phyloP scores from a whole-genome alignment of 2,797 vertebrate species.

The Apogon hyalosoma region DNA sequence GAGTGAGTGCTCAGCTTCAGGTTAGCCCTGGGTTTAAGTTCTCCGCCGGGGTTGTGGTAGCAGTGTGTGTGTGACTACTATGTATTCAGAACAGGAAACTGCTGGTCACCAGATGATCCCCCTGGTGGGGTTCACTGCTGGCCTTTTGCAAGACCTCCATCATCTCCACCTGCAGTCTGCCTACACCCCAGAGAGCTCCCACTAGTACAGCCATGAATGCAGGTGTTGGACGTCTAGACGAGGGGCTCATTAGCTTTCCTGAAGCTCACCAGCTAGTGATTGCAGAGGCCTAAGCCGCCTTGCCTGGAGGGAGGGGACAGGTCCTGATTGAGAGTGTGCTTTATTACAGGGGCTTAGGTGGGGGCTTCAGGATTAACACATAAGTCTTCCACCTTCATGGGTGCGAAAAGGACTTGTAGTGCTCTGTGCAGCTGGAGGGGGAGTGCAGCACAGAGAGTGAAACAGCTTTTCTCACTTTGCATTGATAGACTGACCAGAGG shows the following conservation, averaged over 20 bases:
- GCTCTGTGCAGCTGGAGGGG: constrained; percentile 67
- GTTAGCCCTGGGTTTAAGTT: constrained; percentile 59
- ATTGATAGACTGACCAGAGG: constrained; percentile 81
- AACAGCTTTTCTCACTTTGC: constrained; percentile 81
- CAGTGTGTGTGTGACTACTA: constrained; percentile 57
- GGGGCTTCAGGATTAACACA: constrained; percentile 82
- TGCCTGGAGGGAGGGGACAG: constrained; percentile 78
- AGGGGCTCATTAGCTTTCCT: constrained; percentile 86
- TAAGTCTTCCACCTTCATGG: constrained; percentile 85
- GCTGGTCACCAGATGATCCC: constrained; percentile 72
- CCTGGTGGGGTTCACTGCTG: constrained; percentile 65
- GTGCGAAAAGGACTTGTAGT: constrained; percentile 77
- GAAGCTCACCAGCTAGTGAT: constrained; percentile 82
- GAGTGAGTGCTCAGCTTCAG: constrained; percentile 58
- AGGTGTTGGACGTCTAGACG: constrained; percentile 84
- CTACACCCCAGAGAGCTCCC: constrained; percentile 72
- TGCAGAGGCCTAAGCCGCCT: constrained; percentile 78
- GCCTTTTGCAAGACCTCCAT: constrained; percentile 76
- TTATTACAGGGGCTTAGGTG: constrained; percentile 84
- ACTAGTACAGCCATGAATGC: constrained; percentile 71
- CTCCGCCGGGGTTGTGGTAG: constrained; percentile 40
- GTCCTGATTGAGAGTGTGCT: constrained; percentile 86
- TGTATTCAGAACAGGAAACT: constrained; percentile 68
- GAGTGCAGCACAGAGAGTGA: constrained; percentile 67
- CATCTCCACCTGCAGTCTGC: constrained; percentile 78